Evolutionary conservation across 2,797 vertebrate species (phyloP).

Genomic region (Crenuchus spilurus): DNA sequence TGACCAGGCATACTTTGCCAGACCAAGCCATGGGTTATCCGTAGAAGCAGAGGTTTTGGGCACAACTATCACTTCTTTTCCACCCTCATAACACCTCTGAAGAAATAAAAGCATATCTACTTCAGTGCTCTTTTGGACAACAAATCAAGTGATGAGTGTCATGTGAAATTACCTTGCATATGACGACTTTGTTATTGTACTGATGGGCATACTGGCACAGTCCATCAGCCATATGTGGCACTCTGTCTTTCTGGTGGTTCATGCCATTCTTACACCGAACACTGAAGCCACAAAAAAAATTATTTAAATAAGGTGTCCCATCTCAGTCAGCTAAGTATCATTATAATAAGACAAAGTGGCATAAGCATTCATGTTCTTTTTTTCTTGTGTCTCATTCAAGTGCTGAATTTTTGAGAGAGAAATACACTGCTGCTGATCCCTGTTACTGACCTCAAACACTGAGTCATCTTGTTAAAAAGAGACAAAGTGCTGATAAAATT

Average conservation of each 20-base stretch:
- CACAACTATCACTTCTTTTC: slow-evolving; percentile 80
- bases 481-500: slow-evolving; percentile 8
- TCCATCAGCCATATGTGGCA: slow-evolving; percentile 77
- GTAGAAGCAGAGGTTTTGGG: slow-evolving; percentile 82
- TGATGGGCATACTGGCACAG: slow-evolving; percentile 82
- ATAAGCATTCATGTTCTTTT: neutral
- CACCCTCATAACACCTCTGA: slow-evolving; percentile 83
- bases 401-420: slow-evolving; percentile 1
- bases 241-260: slow-evolving; percentile 80
- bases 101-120: neutral
- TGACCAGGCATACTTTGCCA: slow-evolving; percentile 85
- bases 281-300: slow-evolving; percentile 58
- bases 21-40: slow-evolving; percentile 82
- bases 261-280: slow-evolving; percentile 83
- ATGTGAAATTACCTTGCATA: slow-evolving; percentile 77
- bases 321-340: neutral
- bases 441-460: neutral
- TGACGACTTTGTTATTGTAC: slow-evolving; percentile 85
- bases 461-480: slow-evolving; percentile 3
- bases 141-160: neutral
- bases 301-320: neutral
- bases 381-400: neutral
- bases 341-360: neutral
- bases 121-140: neutral
- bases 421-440: slow-evolving; percentile 1